Evolutionary conservation across 2,113 vertebrate species (phyloP).

Genomic region (Leptodactylus fuscus): DNA sequence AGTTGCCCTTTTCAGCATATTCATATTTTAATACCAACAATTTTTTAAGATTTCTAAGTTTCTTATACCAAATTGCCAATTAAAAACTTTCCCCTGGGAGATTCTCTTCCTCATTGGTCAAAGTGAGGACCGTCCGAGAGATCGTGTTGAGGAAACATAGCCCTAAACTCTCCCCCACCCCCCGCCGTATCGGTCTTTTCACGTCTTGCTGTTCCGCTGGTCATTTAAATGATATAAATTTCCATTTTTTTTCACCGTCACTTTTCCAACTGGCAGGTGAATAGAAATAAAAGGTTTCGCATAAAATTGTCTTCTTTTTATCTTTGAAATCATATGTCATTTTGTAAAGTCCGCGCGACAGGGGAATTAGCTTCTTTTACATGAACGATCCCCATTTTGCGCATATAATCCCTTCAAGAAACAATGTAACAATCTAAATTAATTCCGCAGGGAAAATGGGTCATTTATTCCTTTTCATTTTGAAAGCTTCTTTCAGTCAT

Average conservation of each 20-base stretch:
- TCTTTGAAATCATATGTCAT: neutral
- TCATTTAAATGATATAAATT: slow-evolving; percentile 16
- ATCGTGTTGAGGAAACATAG: neutral
- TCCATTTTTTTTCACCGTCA: neutral
- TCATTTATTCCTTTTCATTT: slow-evolving; percentile 6
- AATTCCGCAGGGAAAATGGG: neutral
- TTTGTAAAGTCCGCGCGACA: neutral
- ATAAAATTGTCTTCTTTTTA: neutral
- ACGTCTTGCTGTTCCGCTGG: neutral
- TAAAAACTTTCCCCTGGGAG: slow-evolving; percentile 32
- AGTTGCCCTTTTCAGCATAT: slow-evolving; percentile 38
- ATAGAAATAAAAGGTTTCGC: neutral
- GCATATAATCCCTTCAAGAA: slow-evolving; percentile 7
- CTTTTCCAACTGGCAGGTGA: neutral
- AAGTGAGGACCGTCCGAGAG: neutral
- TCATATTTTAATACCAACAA: neutral
- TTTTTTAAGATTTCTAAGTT: neutral
- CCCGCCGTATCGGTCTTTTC: neutral
- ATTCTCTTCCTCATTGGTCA: too few relatives aligned
- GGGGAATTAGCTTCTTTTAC: neutral
- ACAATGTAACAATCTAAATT: slow-evolving; percentile 13
- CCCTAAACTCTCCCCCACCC: neutral
- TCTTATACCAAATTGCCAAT: slow-evolving; percentile 24
- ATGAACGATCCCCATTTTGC: neutral
- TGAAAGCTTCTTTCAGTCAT: neutral